Conservation (phyloP, 2,113 vertebrate genomes). For the Callipepla squamata region DNA sequence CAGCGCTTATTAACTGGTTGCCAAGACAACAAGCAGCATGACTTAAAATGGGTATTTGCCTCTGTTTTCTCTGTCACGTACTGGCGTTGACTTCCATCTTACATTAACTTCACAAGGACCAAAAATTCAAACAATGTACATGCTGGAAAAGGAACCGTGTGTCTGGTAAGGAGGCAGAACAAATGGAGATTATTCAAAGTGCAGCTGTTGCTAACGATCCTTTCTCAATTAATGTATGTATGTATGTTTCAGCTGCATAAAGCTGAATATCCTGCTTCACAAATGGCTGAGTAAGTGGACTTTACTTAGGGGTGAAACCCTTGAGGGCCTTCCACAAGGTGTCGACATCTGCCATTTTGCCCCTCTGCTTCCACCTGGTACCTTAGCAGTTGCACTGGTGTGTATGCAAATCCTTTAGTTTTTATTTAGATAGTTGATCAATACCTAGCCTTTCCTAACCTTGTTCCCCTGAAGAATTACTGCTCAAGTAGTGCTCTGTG, state of each 20-base stretch:
- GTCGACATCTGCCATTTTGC: not conserved
- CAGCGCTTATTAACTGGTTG: conserved; percentile 60
- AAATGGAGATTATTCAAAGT: not conserved
- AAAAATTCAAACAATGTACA: not conserved
- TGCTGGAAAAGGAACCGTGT: not conserved
- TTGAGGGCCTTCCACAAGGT: not conserved
- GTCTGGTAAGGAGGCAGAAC: not conserved
- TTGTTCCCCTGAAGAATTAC: not conserved
- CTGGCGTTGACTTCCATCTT: conserved; percentile 14
- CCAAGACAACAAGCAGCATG: conserved; percentile 52
- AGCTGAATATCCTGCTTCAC: not conserved
- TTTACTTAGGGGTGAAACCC: not conserved
- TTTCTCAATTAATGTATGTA: not conserved
- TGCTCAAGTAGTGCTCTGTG: not conserved
- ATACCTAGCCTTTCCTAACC: not conserved
- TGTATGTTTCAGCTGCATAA: not conserved
- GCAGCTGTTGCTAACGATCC: not conserved
- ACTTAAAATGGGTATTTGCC: conserved; percentile 20
- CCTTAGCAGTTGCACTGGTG: not conserved
- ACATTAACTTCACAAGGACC: not conserved
- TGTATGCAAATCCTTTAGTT: rapidly evolving
- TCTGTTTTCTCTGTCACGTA: conserved; percentile 25
- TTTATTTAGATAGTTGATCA: not conserved
- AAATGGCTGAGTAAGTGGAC: not conserved
- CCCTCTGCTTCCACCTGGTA: not conserved